phyloP scores from a whole-genome alignment of 2,797 vertebrate species.

The Momotus momota region DNA sequence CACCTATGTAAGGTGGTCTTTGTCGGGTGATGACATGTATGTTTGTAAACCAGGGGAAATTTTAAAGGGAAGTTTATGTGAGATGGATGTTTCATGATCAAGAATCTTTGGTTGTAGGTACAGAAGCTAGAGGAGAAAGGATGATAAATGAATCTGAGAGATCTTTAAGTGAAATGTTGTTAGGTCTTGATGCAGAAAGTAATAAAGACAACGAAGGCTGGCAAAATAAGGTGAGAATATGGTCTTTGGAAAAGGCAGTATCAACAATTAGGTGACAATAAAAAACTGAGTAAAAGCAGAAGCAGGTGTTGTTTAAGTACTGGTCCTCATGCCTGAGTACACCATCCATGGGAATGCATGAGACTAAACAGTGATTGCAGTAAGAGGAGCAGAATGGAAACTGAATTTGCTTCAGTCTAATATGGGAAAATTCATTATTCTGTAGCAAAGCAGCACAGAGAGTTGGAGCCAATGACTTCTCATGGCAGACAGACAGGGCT shows the following conservation, averaged over 20 bases:
- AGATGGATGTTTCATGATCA: neutral
- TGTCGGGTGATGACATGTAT: neutral
- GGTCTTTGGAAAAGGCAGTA: neutral
- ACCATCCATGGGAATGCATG: neutral
- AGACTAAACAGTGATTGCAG: neutral
- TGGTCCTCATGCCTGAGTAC: neutral
- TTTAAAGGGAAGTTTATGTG: neutral
- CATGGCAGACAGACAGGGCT: neutral
- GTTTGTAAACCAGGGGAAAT: neutral
- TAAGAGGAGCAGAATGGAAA: neutral
- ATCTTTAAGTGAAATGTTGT: constrained; percentile 11
- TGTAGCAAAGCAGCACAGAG: neutral
- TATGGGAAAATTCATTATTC: neutral
- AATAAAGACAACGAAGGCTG: neutral
- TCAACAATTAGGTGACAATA: neutral
- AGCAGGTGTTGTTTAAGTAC: neutral
- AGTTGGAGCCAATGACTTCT: neutral
- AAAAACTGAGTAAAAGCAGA: neutral
- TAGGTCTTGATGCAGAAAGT: neutral
- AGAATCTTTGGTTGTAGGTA: neutral
- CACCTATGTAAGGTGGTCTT: neutral
- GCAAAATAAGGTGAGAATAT: neutral
- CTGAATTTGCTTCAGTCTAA: neutral
- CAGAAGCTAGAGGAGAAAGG: neutral
- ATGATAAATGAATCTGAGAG: constrained; percentile 23